Conservation (phyloP, 2,888 invertebrate species). For the Parnassius mnemosyne region DNA sequence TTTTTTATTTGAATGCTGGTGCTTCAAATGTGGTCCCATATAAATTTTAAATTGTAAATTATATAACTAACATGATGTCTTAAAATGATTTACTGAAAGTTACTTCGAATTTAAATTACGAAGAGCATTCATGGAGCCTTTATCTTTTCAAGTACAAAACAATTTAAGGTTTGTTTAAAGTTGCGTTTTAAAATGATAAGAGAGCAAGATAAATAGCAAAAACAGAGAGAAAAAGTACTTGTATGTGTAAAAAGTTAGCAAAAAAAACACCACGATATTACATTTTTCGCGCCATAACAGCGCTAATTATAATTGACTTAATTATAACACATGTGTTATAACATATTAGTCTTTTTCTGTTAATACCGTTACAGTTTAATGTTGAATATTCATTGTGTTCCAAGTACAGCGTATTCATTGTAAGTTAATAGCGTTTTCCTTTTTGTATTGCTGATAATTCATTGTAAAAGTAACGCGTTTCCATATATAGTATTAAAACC, state of each 20-base stretch:
- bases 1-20: no score
- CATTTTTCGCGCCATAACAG: slow-evolving; percentile 38
- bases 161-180: slow-evolving; percentile 18
- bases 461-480: slow-evolving; percentile 27
- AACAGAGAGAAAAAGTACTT: slow-evolving; percentile 15
- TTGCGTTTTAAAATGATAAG: slow-evolving; percentile 23
- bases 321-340: slow-evolving; percentile 35
- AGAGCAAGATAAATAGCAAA: slow-evolving; percentile 20
- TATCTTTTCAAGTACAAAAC: slow-evolving; percentile 18
- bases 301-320: slow-evolving; percentile 55
- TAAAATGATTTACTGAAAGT: slow-evolving; percentile 2
- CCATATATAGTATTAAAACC: slow-evolving; percentile 21
- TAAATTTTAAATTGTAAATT: no score
- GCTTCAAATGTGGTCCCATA: no score
- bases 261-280: slow-evolving; percentile 21
- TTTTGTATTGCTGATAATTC: slow-evolving; percentile 29
- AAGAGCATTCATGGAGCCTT: slow-evolving; percentile 7
- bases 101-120: slow-evolving; percentile 8
- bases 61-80: no score
- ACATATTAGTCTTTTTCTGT: slow-evolving; percentile 29
- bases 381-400: slow-evolving; percentile 39
- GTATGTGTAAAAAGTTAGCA: slow-evolving; percentile 14
- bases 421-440: slow-evolving; percentile 31
- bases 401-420: slow-evolving; percentile 38
- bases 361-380: slow-evolving; percentile 30